These are phyloP conservation scores for Carpatolechia fugitivella DNA, from an alignment of 2,888 invertebrate genomes.

Conservation along the genomic window DNA sequence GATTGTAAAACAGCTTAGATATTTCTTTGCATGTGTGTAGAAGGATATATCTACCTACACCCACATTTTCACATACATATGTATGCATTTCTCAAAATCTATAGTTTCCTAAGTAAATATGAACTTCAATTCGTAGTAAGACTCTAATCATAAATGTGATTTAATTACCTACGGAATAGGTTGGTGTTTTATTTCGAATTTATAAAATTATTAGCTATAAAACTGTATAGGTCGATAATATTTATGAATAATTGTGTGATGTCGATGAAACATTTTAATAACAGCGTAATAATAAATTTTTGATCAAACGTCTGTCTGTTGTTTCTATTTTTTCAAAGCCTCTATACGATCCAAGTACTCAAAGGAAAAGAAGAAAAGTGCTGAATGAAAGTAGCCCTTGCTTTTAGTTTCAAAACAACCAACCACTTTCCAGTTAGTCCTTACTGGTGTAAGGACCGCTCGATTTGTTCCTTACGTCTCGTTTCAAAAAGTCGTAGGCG, in stretches of 20 bases:
- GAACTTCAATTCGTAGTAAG: background rate
- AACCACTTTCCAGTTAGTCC: no score
- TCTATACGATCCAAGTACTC: no score
- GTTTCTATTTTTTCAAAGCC: slow-evolving; percentile 24
- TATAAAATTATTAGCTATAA: slow-evolving; percentile 62
- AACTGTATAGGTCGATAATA: slow-evolving; percentile 53
- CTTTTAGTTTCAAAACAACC: no score
- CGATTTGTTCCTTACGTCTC: no score
- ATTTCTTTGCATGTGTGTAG: background rate
- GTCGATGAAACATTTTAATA: slow-evolving; percentile 68
- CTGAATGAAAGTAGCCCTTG: no score
- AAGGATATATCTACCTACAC: no score
- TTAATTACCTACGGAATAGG: slow-evolving; percentile 12
- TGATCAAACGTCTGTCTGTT: slow-evolving; percentile 56
- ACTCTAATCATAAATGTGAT: slow-evolving; percentile 15
- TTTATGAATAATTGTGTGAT: slow-evolving; percentile 75
- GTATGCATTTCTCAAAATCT: no score
- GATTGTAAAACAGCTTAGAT: background rate
- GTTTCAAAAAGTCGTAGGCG: no score
- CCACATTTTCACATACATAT: background rate
- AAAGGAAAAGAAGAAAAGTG: no score
- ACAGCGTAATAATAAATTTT: slow-evolving; percentile 71
- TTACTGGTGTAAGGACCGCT: no score
- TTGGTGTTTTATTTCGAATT: slow-evolving; percentile 68
- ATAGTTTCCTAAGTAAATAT: no score